These are phyloP conservation scores for Enteromius thamalakanensis DNA, from an alignment of 2,797 vertebrate genomes.

Conservation along the genomic window DNA sequence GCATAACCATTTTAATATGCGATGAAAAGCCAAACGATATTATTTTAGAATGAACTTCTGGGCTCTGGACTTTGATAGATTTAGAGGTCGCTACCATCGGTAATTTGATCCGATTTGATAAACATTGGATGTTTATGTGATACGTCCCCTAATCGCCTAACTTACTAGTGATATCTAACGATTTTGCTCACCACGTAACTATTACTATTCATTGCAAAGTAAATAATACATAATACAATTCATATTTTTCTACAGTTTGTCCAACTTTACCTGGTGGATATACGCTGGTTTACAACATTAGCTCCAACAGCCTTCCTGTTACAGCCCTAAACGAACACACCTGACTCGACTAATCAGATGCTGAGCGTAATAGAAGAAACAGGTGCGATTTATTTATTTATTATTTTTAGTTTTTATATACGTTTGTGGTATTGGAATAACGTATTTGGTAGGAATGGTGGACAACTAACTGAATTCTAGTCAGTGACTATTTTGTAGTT, in stretches of 20 bases:
- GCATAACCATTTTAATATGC: neutral
- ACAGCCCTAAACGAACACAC: constrained; percentile 18
- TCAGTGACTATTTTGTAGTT: neutral
- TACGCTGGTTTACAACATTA: constrained; percentile 9
- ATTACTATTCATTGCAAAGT: neutral
- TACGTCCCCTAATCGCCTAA: neutral
- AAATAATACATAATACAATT: neutral
- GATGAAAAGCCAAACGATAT: neutral
- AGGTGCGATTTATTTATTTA: neutral
- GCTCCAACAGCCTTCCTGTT: neutral
- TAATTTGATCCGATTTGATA: neutral
- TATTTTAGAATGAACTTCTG: neutral
- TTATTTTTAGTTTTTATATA: neutral
- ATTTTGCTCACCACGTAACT: neutral
- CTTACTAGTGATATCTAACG: neutral
- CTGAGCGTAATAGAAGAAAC: neutral
- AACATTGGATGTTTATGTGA: neutral
- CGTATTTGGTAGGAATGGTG: neutral
- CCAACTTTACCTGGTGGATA: constrained; percentile 23
- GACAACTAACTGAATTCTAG: neutral
- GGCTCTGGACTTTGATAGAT: too few relatives aligned
- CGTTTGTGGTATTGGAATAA: neutral
- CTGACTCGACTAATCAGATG: constrained; percentile 34
- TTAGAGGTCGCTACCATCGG: too few relatives aligned
- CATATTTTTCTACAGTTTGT: neutral